Conservation (phyloP, 2,113 vertebrate species). For the Puffinus mauretanicus region DNA sequence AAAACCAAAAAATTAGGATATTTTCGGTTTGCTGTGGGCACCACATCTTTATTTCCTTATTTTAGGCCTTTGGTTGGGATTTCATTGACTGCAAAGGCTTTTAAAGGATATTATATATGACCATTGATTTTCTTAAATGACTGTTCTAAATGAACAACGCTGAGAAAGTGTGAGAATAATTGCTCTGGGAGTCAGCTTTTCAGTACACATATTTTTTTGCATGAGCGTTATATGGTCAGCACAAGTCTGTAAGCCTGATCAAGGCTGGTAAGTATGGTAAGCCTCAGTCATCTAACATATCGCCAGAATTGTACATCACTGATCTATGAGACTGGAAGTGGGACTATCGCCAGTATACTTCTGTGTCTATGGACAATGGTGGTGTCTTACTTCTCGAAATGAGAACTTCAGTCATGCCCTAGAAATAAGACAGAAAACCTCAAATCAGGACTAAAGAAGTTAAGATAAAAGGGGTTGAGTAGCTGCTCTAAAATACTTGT, state of each 20-base stretch:
- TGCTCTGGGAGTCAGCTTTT: not conserved
- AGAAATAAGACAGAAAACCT: not conserved
- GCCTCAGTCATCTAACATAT: not conserved
- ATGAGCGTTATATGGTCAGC: not conserved
- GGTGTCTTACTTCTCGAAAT: not conserved
- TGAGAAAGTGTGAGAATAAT: not conserved
- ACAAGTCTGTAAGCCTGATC: not conserved
- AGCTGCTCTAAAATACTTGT: not conserved
- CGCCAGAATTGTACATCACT: not conserved
- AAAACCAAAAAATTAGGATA: not conserved
- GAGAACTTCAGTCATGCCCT: not conserved
- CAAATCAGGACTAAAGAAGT: not conserved
- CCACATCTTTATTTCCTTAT: not conserved
- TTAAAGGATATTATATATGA: not conserved
- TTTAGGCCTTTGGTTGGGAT: not conserved
- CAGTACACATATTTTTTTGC: not conserved
- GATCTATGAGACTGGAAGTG: not conserved
- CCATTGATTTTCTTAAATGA: not conserved
- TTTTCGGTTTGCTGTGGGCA: not conserved
- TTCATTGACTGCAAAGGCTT: not conserved
- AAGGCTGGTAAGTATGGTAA: not conserved
- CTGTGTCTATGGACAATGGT: fast-evolving
- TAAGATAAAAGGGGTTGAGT: not conserved
- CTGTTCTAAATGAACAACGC: not conserved
- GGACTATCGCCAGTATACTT: fast-evolving